Base-by-base conservation (phyloP, 2,113 vertebrate genomes). In the Syrrhaptes paradoxus region DNA sequence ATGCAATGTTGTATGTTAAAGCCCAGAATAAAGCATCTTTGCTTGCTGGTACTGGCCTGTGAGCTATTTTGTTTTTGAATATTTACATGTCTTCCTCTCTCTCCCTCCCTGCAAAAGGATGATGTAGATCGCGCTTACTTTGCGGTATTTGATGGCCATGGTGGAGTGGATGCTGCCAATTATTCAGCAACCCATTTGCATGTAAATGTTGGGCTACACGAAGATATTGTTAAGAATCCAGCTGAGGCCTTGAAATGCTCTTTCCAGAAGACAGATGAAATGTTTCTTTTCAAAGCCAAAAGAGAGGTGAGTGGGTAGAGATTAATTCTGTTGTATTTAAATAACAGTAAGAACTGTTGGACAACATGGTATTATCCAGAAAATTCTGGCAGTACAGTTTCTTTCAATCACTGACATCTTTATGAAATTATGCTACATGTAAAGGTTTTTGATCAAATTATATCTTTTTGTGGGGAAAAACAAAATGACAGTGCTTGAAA, bases 111-210 rank as follows among this genome's bases (percentile, higher is more conserved):
- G 15, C 10, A 1, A 28, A 95, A 99, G 99, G 99, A 99, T 24
- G 96, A 97, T 0, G 92, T 98, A 29, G 97, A 98, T 26, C 98
- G 99, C 0, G 98, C 98, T 74, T 99, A 98, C 97, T 99, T 99
- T 6, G 99, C 99, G 0, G 98, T 99, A 57, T 99, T 99, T 43
- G 99, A 99, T 2, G 99, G 99, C 29, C 99, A 99, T 1, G 99
- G 99, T 43, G 99, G 99, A 3, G 97, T 99, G 49, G 99, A 99
- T 7, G 99, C 99, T 3, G 99, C 99, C 13, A 97, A 96, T 58
- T 99, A 98, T 3, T 98, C 98, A 2, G 98, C 99, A 29, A 98
- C 98, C 25, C 99, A 99, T 31, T 97, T 99, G 43, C 99, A 99
- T 9, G 93, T 99, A 5, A 95, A 96, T 1, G 94, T 99, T 8